Base-by-base conservation (phyloP, 2,113 vertebrate genomes). In the Hipposideros armiger region DNA sequence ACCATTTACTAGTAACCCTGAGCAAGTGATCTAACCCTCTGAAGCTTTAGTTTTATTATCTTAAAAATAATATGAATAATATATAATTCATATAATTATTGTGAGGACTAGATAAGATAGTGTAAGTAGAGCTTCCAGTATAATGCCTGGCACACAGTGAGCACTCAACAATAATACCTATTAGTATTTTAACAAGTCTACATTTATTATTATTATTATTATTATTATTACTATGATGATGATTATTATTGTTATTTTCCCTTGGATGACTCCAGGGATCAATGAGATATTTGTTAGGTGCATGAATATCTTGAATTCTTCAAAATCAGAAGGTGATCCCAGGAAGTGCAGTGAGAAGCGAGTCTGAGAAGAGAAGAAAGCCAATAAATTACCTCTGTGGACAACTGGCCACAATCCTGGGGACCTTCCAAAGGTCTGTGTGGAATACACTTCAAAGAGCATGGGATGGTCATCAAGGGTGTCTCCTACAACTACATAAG, bases 311-410 rank as follows among this genome's bases (percentile, higher is more conserved):
- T 91, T 78, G 22, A 69, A 56, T 96, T 96, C 84, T 64, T 94
- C 77, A 62, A 86, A 95, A 73, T 74, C 86, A 74, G 69, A 93
- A 84, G 83, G 40, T 60, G 50, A 73, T 66, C 52, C 11, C 19
- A 56, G 86, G 45, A 85, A 52, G 22, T 14, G 0, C 2, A 32
- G 13, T 72, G 36, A 88, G 15, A 80, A 14, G 28, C 20, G 73
- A 89, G 42, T 58, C 50, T 26, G 22, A 56, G 42, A 66, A 92
- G 81, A 87, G 64, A 64, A 52, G 36, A 62, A 66, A n/a, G 36
- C 19, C 30, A 70, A 4, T 56, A 28, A 64, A 7, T 24, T 19
- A 52, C 47, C 6, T 82, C 22, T 24, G 3, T 42, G 56, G 42
- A 42, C 36, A 52, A 17, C 19, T 56, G 15, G 45, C 17, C 54